Evolutionary conservation across 2,797 vertebrate species (phyloP).

Genomic region (Gambelia wislizenii): DNA sequence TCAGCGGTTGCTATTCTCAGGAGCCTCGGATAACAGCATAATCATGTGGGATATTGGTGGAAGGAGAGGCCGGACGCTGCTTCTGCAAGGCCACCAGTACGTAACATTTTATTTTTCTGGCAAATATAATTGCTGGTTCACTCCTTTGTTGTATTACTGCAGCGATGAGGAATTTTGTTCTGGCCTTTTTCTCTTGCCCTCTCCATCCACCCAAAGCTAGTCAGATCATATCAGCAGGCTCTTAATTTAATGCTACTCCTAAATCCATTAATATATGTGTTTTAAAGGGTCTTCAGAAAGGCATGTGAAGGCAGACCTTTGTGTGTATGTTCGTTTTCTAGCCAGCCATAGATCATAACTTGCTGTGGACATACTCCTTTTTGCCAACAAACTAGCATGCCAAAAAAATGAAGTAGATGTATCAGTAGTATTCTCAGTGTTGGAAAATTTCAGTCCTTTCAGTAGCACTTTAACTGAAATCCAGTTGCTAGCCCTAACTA

Average conservation of each 20-base stretch:
- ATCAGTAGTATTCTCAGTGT: background rate
- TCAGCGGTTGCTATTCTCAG: conserved; percentile 94
- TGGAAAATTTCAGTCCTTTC: background rate
- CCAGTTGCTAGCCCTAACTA: no score
- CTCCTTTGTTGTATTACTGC: background rate
- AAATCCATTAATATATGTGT: background rate
- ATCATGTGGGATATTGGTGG: conserved; percentile 99
- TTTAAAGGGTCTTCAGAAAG: background rate
- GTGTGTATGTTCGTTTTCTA: background rate
- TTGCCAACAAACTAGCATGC: background rate
- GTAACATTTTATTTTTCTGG: conserved; percentile 56
- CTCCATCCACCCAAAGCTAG: background rate
- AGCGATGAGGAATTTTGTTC: background rate
- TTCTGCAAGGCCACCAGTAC: conserved; percentile 97
- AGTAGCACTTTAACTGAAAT: background rate
- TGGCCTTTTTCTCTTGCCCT: no score
- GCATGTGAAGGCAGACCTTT: no score
- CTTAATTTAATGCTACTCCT: background rate
- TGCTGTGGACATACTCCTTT: background rate
- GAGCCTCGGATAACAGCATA: conserved; percentile 95
- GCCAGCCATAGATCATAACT: background rate
- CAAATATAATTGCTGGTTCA: background rate
- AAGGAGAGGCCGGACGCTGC: conserved; percentile 90
- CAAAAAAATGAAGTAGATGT: background rate
- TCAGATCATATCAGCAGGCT: background rate